Evolutionary conservation across 2,888 invertebrate species (phyloP).

Genomic region (Hydriomena furcata): DNA sequence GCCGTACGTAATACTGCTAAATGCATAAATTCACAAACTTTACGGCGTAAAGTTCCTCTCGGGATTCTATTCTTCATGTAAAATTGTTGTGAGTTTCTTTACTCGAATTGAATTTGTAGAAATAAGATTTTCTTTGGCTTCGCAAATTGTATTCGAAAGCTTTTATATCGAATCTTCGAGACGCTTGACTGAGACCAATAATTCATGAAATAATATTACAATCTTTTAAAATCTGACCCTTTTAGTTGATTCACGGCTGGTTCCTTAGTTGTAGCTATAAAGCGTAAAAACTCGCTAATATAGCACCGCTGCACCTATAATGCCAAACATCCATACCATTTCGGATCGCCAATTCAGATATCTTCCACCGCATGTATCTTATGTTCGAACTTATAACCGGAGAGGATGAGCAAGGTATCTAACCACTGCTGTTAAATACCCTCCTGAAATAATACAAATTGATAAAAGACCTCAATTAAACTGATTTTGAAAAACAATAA

Average conservation of each 20-base stretch:
- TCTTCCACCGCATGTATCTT: too few relatives aligned
- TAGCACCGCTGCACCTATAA: too few relatives aligned
- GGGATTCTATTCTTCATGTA: slow-evolving; percentile 28
- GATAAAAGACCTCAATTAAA: slow-evolving; percentile 12
- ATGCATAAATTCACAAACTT: slow-evolving; percentile 33
- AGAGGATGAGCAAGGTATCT: too few relatives aligned
- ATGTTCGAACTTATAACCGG: too few relatives aligned
- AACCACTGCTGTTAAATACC: too few relatives aligned
- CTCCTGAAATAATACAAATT: slow-evolving; percentile 19
- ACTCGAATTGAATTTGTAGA: slow-evolving; percentile 26
- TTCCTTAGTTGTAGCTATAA: too few relatives aligned
- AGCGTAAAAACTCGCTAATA: too few relatives aligned
- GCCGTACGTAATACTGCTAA: slow-evolving; percentile 25
- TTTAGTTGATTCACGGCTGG: too few relatives aligned
- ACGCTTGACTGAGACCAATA: slow-evolving; percentile 15
- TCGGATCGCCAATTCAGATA: too few relatives aligned
- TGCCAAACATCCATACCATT: too few relatives aligned
- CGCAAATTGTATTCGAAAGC: slow-evolving; percentile 32
- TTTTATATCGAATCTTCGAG: slow-evolving; percentile 27
- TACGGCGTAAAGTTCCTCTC: slow-evolving; percentile 17
- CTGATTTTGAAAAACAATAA: slow-evolving; percentile 17
- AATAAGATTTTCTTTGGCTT: slow-evolving; percentile 29
- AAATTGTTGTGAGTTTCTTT: slow-evolving; percentile 32
- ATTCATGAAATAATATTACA: slow-evolving; percentile 16
- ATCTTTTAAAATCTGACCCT: too few relatives aligned